phyloP scores from a whole-genome alignment of 2,888 invertebrate genomes.

The Artemia sinica region DNA sequence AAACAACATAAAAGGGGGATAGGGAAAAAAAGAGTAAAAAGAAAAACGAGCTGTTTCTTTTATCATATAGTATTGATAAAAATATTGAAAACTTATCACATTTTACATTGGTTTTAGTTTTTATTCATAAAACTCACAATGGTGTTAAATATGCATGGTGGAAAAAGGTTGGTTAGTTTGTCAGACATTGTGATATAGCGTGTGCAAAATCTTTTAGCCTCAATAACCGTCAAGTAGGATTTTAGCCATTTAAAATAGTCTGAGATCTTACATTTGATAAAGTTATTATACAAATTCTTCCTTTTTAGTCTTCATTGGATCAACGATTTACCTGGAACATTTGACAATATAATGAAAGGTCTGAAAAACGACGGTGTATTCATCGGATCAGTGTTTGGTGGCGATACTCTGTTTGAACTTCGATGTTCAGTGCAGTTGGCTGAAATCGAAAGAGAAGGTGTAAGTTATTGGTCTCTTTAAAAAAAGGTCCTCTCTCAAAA shows the following conservation, averaged over 20 bases:
- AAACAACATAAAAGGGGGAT: too few relatives aligned
- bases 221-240: neutral
- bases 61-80: too few relatives aligned
- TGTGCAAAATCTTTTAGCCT: neutral
- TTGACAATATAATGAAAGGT: constrained; percentile 42
- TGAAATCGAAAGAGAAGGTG: constrained; percentile 69
- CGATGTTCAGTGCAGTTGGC: constrained; percentile 77
- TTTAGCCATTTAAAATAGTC: neutral
- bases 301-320: constrained; percentile 74
- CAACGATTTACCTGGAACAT: constrained; percentile 72
- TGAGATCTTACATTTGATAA: constrained; percentile 14
- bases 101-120: too few relatives aligned
- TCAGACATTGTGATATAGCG: too few relatives aligned
- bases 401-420: constrained; percentile 82
- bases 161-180: too few relatives aligned
- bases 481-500: neutral
- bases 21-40: too few relatives aligned
- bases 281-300: constrained; percentile 13
- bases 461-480: constrained; percentile 25
- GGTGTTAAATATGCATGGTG: too few relatives aligned
- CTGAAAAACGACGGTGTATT: constrained; percentile 82
- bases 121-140: too few relatives aligned
- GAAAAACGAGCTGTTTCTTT: too few relatives aligned
- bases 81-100: too few relatives aligned
- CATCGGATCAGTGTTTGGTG: constrained; percentile 81